phyloP scores from a whole-genome alignment of 1,140 invertebrate species.

The Coelopa frigida region DNA sequence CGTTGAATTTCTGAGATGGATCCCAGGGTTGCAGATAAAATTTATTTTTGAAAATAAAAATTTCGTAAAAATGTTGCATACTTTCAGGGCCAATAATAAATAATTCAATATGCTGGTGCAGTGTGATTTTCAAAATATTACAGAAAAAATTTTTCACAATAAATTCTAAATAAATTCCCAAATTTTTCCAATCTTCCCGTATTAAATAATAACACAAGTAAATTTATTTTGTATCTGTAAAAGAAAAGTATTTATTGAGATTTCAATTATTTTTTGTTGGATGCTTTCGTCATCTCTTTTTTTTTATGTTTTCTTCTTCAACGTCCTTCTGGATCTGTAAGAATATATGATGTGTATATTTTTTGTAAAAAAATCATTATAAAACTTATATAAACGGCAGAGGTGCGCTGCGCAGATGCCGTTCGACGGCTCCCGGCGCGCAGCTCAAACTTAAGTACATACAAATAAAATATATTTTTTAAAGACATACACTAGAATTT shows the following conservation, averaged over 20 bases:
- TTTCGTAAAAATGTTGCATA: too few relatives aligned
- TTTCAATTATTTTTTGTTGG: conserved; percentile 8
- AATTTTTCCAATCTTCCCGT: background rate
- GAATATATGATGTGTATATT: background rate
- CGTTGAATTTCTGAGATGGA: too few relatives aligned
- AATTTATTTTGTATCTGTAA: conserved; percentile 9
- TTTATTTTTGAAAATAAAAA: too few relatives aligned
- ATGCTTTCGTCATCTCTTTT: conserved; percentile 4
- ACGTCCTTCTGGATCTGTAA: background rate
- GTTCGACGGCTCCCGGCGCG: too few relatives aligned
- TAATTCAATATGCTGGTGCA: too few relatives aligned
- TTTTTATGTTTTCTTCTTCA: background rate
- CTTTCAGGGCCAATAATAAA: too few relatives aligned
- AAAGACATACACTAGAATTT: background rate
- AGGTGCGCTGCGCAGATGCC: too few relatives aligned
- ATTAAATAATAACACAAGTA: background rate
- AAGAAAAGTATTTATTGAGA: conserved; percentile 12
- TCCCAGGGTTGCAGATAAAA: too few relatives aligned
- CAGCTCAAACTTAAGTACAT: conserved; percentile 1
- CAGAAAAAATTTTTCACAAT: too few relatives aligned
- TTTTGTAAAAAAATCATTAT: conserved; percentile 12
- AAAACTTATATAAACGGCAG: conserved; percentile 8
- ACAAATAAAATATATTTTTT: too few relatives aligned
- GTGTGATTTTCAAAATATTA: too few relatives aligned
- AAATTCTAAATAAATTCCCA: too few relatives aligned